Evolutionary conservation across 1,140 invertebrate species (phyloP).

Genomic region (Diachasmimorpha longicaudata): DNA sequence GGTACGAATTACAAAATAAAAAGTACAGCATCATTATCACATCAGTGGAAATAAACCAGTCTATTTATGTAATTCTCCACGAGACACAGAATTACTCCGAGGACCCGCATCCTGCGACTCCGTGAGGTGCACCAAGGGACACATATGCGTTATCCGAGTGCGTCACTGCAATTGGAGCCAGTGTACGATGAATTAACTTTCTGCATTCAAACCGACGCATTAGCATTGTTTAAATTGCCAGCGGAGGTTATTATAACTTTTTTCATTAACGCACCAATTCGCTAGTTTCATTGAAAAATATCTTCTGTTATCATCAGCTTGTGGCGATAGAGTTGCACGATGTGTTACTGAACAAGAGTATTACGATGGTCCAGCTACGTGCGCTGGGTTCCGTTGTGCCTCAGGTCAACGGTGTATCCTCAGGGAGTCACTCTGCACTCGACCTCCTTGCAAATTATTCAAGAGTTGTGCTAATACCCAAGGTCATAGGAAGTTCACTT

Average conservation of each 20-base stretch:
- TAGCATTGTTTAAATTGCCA: background rate
- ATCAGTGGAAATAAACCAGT: background rate
- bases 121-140: slow-evolving; percentile 41
- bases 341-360: slow-evolving; percentile 43
- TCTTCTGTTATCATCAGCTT: slow-evolving; percentile 29
- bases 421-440: slow-evolving; percentile 39
- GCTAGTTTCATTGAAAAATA: background rate
- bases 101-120: slow-evolving; percentile 42
- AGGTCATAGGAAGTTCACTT: slow-evolving; percentile 32
- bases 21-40: background rate
- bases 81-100: slow-evolving; percentile 42
- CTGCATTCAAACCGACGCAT: background rate
- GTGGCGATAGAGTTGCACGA: slow-evolving; percentile 41
- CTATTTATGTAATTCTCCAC: background rate
- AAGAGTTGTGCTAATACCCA: slow-evolving; percentile 38
- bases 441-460: slow-evolving; percentile 46
- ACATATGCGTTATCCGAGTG: slow-evolving; percentile 39
- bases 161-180: slow-evolving; percentile 41
- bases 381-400: slow-evolving; percentile 41
- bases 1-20: slow-evolving; percentile 30
- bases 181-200: slow-evolving; percentile 34
- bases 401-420: slow-evolving; percentile 43
- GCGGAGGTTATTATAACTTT: no score
- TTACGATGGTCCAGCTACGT: slow-evolving; percentile 39
- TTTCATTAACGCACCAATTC: background rate